Base-by-base conservation (phyloP, 2,113 vertebrate species). In the Promerops cafer region DNA sequence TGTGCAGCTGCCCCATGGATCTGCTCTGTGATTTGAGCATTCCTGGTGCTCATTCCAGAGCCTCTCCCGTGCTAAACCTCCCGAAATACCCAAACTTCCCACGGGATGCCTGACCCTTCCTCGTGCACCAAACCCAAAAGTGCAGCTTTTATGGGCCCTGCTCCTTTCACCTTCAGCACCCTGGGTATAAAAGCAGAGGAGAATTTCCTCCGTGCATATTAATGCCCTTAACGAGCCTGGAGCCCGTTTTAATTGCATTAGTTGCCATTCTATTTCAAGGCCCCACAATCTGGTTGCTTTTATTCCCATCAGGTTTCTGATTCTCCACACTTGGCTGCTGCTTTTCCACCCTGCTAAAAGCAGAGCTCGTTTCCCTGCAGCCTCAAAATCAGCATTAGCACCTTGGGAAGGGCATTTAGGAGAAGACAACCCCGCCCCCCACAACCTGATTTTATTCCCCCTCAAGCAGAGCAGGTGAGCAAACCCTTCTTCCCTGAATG, bases 201-300 rank as follows among this genome's bases (percentile, higher is more conserved):
- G 69, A 49, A 60, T 76, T 79, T 27, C 72, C 86, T 37, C 82
- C 3, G 60, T 81, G 86, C 77, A 24, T n/a, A 42, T 85, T 50
- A 79, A 87, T 72, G 53, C 31, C 91, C 93, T 61, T 82, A 93
- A 93, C 2, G 81, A 52, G 86, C 92, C 90, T 64, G 50, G 80
- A 91, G 92, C 90, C 35, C 18, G 40, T 84, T 92, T 89, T 96
- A 97, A 97, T 96, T 94, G 31, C 81, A 28, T 96, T 72, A 53
- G 53, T 27, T 79, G 65, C 89, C 33, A 16, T 71, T 93, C 94
- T 91, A 91, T 97, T 95, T 89, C 61, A 78, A 84, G 93, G 53
- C 20, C 89, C 87, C 69, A 9, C 95, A 94, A 14, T 72, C 93
- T 81, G 91, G 47, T 87, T 15, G 21, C 96, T 89, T 91, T 37